Evolutionary conservation across 37 sponge, comb jelly and placozoan genomes (phyloP).

Genomic region (Tethya wilhelma): DNA sequence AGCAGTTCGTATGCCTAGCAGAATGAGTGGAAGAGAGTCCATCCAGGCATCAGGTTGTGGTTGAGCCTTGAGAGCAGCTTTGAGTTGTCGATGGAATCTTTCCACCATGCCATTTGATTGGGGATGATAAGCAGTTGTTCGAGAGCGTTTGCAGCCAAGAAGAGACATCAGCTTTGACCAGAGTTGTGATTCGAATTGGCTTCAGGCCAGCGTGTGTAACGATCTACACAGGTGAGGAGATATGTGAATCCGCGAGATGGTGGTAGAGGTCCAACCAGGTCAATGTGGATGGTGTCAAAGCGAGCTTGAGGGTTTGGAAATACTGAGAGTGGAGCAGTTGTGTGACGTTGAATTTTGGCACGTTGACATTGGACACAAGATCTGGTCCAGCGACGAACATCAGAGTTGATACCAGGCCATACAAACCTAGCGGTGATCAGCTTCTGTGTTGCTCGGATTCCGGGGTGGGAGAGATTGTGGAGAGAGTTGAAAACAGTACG

Average conservation of each 20-base stretch:
- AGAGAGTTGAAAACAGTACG: conserved; percentile 49
- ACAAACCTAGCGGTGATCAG: conserved; percentile 59
- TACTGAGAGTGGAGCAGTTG: conserved; percentile 34
- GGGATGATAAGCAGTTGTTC: conserved; percentile 74
- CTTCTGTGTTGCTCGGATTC: conserved; percentile 56
- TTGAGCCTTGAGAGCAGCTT: conserved; percentile 56
- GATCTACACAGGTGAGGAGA: conserved; percentile 55
- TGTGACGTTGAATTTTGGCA: conserved; percentile 48
- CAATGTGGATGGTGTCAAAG: conserved; percentile 58
- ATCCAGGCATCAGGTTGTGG: conserved; percentile 56
- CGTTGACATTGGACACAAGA: conserved; percentile 60
- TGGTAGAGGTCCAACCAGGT: conserved; percentile 71
- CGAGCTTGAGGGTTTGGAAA: conserved; percentile 47
- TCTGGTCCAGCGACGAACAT: conserved; percentile 60
- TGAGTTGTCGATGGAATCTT: conserved; percentile 68
- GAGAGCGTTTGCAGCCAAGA: conserved; percentile 38
- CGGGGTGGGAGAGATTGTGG: conserved; percentile 63
- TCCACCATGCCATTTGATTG: conserved; percentile 66
- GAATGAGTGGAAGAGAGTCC: conserved; percentile 56
- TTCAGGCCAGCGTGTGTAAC: conserved; percentile 60
- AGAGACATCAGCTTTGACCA: conserved; percentile 47
- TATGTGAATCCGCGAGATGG: conserved; percentile 62
- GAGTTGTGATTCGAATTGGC: conserved; percentile 68
- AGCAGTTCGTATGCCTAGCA: conserved; percentile 68
- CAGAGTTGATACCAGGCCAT: conserved; percentile 69